Evolutionary conservation across 2,888 invertebrate genomes (phyloP).

Genomic region (Sthenelais limicola): DNA sequence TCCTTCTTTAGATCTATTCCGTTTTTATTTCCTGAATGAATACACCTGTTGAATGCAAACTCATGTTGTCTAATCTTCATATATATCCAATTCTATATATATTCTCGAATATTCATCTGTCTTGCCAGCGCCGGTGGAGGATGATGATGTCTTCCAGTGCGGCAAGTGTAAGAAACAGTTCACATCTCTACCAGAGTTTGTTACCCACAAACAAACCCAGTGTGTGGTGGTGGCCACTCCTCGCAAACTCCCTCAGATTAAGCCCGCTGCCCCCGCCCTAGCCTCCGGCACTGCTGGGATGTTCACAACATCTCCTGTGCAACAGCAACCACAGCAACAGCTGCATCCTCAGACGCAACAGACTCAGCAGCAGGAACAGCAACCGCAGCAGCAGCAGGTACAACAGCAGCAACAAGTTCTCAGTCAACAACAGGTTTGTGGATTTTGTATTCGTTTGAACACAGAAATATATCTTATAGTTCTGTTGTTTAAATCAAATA

Average conservation of each 20-base stretch:
- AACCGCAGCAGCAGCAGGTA: slow-evolving; percentile 20
- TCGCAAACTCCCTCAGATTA: neutral
- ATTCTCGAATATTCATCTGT: neutral
- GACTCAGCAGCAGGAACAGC: slow-evolving; percentile 18
- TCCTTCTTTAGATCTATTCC: no score
- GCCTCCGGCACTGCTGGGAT: slow-evolving; percentile 17
- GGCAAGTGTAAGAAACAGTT: slow-evolving; percentile 81
- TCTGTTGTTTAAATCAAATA: no score
- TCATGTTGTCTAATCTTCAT: no score
- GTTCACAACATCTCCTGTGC: no score
- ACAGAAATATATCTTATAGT: no score
- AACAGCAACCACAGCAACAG: no score
- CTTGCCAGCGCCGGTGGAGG: slow-evolving; percentile 71
- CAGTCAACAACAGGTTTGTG: no score
- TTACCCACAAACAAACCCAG: slow-evolving; percentile 76
- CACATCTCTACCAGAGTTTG: slow-evolving; percentile 76
- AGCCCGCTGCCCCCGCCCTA: slow-evolving; percentile 23
- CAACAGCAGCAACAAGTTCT: neutral
- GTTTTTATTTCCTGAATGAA: no score
- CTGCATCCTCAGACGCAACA: slow-evolving; percentile 12
- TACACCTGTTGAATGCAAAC: no score
- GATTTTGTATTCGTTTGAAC: no score
- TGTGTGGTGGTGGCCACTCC: slow-evolving; percentile 47
- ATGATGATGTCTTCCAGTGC: slow-evolving; percentile 81
- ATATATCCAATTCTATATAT: neutral